Base-by-base conservation (phyloP, 2,888 invertebrate species). In the Ptilodon capucinus region DNA sequence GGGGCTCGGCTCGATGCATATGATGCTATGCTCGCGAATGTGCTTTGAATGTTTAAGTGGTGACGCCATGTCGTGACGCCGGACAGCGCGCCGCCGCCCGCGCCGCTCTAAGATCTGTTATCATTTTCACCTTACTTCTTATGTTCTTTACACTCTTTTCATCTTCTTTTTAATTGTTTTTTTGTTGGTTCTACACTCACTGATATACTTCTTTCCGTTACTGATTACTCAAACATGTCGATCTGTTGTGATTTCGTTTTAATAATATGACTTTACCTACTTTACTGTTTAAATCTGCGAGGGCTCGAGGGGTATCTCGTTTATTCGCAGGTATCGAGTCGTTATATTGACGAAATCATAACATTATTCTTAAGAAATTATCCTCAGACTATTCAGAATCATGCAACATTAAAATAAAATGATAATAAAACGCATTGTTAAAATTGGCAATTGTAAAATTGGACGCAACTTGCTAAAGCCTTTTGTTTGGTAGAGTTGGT, bases 231-330 rank as follows among this genome's bases (percentile, higher is more conserved):
- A 42, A 63, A 59, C 57, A 54, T 54, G 58, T 53, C 40, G 42
- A 50, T 48, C 48, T 54, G 60, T 57, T 74, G 65, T 74, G 73
- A 77, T 76, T 63, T 77, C 67, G 74, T 74, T 72, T 68, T 65
- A 63, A 48, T 8, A 13, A 11, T 11, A 5, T 17, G 9, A 6
- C 9, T 17, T 11, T 14, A n/a, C n/a, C 5, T 7, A 14, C 32
- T 23, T 25, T 14, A 42, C n/a, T n/a, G n/a, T n/a, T n/a, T n/a
- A 32, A 13, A 23, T 28, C 23, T 35, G 34, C 25, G 8, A 9
- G 9, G 2, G 9, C 40, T 34, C 28, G 36, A 14, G 19, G 16
- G 25, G n/a, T n/a, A 19, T 16, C 41, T 28, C 45, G 55, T 51
- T 54, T 51, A 35, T 19, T 48, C 48, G 25, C 51, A 52, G 51